These are phyloP conservation scores for Perodicticus potto DNA, from an alignment of 2,797 vertebrate genomes.

Conservation along the genomic window DNA sequence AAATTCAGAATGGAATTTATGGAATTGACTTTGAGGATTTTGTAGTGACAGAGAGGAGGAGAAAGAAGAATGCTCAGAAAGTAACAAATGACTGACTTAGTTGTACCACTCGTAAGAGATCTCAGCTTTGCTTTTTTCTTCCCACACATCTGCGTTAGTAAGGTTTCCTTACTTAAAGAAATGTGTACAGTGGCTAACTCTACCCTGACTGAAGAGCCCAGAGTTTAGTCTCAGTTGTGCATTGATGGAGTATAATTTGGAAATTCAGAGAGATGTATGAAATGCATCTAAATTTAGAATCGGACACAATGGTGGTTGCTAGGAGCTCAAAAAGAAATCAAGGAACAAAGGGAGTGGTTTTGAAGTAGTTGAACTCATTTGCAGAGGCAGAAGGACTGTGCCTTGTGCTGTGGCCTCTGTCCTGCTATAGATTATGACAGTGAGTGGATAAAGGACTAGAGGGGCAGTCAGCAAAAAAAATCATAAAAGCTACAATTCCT, in stretches of 20 bases:
- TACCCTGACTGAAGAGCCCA: background rate
- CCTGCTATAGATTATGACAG: slow-evolving; percentile 48
- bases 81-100: background rate
- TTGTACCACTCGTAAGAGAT: background rate
- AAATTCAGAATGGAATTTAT: slow-evolving; percentile 27
- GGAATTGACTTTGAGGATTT: slow-evolving; percentile 38
- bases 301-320: slow-evolving; percentile 60
- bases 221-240: slow-evolving; percentile 70
- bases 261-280: slow-evolving; percentile 57
- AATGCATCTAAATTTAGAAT: slow-evolving; percentile 71
- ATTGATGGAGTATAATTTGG: slow-evolving; percentile 64
- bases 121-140: slow-evolving; percentile 18
- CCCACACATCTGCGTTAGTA: background rate
- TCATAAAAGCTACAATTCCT: slow-evolving; percentile 59
- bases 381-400: slow-evolving; percentile 38
- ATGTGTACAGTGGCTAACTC: slow-evolving; percentile 2
- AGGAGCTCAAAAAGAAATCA: slow-evolving; percentile 76
- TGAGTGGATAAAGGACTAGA: slow-evolving; percentile 46
- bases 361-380: slow-evolving; percentile 72
- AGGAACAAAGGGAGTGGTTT: slow-evolving; percentile 63
- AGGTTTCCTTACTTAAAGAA: slow-evolving; percentile 51
- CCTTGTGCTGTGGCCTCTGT: slow-evolving; percentile 56
- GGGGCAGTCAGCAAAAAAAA: slow-evolving; percentile 17
- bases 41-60: background rate
- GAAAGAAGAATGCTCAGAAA: background rate